Evolutionary conservation across 2,797 vertebrate species (phyloP).

Genomic region (Dallia pectoralis): DNA sequence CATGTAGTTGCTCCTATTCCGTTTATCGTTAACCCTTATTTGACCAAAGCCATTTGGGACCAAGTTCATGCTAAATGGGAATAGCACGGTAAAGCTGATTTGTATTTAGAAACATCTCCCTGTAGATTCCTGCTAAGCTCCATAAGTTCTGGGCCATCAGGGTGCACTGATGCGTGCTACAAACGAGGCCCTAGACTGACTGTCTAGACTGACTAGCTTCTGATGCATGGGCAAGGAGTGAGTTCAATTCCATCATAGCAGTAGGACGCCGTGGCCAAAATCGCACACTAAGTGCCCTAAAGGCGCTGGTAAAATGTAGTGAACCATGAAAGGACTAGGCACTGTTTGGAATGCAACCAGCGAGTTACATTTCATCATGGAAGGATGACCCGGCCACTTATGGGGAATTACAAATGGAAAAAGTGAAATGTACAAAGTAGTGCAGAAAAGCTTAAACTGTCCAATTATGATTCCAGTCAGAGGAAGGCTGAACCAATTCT

Average conservation of each 20-base stretch:
- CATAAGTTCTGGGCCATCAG: constrained; percentile 62
- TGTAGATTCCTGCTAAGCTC: constrained; percentile 43
- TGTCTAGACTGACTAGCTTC: constrained; percentile 48
- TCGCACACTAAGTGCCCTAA: background rate
- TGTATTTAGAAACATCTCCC: constrained; percentile 25
- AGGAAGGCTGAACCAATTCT: constrained; percentile 9
- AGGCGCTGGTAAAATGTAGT: background rate
- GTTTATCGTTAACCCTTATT: too few species aligned
- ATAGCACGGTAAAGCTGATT: constrained; percentile 28
- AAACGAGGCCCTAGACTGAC: constrained; percentile 39
- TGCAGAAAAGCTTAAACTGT: constrained; percentile 34
- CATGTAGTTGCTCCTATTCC: constrained; percentile 50
- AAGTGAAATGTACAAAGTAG: constrained; percentile 43
- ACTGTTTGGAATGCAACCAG: background rate
- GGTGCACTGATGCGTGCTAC: constrained; percentile 57
- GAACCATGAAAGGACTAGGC: background rate
- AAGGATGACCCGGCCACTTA: constrained; percentile 34
- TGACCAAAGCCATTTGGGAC: constrained; percentile 33
- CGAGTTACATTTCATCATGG: constrained; percentile 3
- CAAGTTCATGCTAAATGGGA: constrained; percentile 34
- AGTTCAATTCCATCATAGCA: constrained; percentile 36
- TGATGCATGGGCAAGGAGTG: constrained; percentile 2
- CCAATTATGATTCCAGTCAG: constrained; percentile 9
- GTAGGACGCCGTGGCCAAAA: background rate
- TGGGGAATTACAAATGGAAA: constrained; percentile 27